phyloP scores from a whole-genome alignment of 2,888 invertebrate genomes.

The Euproctis similis region DNA sequence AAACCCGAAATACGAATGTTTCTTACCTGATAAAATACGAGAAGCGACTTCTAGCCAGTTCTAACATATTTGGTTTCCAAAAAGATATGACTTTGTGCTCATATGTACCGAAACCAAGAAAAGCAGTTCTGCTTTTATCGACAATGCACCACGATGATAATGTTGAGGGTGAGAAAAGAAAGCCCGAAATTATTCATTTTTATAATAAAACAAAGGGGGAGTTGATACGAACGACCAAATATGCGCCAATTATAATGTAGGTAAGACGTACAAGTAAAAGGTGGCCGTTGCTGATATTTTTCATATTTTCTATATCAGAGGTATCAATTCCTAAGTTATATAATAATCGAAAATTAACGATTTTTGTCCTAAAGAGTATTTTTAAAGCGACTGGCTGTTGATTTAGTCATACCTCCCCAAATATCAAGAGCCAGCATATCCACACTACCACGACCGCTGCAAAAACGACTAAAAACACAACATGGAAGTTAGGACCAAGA shows the following conservation, averaged over 20 bases:
- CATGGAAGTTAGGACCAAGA: constrained; percentile 3
- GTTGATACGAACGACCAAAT: constrained; percentile 2
- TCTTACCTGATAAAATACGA: constrained; percentile 4
- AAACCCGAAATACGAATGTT: constrained; percentile 8
- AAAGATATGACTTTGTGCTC: constrained; percentile 6
- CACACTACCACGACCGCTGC: constrained; percentile 3
- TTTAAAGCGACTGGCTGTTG: constrained; percentile 5
- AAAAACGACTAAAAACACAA: constrained; percentile 7
- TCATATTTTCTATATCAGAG: background rate
- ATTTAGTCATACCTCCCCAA: constrained; percentile 7
- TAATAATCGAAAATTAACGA: background rate
- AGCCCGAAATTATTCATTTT: constrained; percentile 3
- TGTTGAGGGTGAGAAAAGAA: constrained; percentile 1
- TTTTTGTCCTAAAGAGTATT: background rate
- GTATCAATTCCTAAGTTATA: constrained; percentile 1
- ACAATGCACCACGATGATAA: constrained; percentile 7
- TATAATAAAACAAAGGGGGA: constrained; percentile 6
- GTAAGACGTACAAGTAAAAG: background rate
- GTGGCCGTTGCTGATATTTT: background rate
- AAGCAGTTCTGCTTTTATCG: constrained; percentile 7
- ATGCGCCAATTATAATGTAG: constrained; percentile 3
- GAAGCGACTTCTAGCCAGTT: background rate
- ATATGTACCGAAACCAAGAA: constrained; percentile 6
- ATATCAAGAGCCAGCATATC: constrained; percentile 4
- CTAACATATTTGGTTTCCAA: constrained; percentile 5